These are phyloP conservation scores for Oreochromis niloticus DNA, from an alignment of 2,113 vertebrate genomes.

Conservation along the genomic window DNA sequence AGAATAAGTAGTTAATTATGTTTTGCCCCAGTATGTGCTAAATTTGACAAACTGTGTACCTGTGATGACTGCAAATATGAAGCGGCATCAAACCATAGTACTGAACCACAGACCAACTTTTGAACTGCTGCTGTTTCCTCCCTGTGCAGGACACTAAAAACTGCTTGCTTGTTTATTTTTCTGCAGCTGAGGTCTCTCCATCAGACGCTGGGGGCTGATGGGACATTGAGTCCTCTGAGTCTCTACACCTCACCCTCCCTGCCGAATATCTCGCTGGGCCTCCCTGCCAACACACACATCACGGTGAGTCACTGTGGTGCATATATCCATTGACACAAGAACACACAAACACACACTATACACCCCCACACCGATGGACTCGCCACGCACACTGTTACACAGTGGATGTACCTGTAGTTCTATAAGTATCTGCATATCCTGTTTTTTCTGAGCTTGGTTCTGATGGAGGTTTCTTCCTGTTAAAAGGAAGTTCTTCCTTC, in stretches of 20 bases:
- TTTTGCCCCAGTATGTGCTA: background rate
- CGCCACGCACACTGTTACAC: background rate
- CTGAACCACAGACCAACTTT: background rate
- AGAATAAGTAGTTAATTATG: background rate
- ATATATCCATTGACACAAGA: background rate
- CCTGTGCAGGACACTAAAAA: background rate
- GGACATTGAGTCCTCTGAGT: slow-evolving; percentile 82
- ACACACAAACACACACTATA: background rate
- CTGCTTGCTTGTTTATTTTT: background rate
- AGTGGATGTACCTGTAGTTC: background rate
- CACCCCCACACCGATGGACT: background rate
- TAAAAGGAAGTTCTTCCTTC: background rate
- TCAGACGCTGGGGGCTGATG: slow-evolving; percentile 82
- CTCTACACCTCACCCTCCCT: slow-evolving; percentile 94
- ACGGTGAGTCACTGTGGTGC: slow-evolving; percentile 69
- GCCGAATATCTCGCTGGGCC: slow-evolving; percentile 94
- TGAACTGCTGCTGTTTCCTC: background rate
- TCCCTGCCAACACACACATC: slow-evolving; percentile 89
- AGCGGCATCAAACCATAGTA: background rate
- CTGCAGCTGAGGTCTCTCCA: slow-evolving; percentile 86
- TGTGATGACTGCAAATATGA: background rate
- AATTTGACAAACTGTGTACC: background rate
- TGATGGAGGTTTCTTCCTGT: background rate
- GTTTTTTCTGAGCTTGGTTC: background rate
- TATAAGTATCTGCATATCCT: background rate